Percentiles rank a stretch among this genome's conserved stretches.
These are phyloP conservation scores for Fopius arisanus DNA, from an alignment of 1,140 invertebrate genomes.

Conservation along the genomic window DNA sequence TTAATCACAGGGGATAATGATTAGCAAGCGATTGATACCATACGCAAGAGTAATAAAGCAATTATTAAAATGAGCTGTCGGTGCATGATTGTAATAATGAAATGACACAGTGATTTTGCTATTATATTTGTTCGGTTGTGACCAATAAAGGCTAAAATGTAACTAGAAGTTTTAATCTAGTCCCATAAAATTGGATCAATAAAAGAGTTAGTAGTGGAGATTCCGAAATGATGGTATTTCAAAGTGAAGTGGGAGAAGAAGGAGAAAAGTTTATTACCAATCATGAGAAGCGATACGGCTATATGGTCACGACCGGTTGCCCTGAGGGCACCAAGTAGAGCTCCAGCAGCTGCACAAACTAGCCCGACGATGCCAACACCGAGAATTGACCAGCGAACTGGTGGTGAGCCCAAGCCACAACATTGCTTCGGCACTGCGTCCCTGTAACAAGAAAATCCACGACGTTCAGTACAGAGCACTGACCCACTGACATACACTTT, in stretches of 20 bases:
- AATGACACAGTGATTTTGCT: neutral
- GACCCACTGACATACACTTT: constrained; percentile 60
- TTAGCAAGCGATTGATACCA: neutral
- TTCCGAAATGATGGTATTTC: neutral
- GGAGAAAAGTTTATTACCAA: constrained; percentile 48
- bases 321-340: constrained; percentile 59
- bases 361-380: constrained; percentile 61
- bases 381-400: constrained; percentile 62
- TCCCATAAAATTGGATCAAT: neutral
- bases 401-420: constrained; percentile 60
- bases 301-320: constrained; percentile 62
- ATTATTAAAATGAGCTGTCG: neutral
- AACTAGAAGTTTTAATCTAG: neutral
- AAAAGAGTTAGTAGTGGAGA: neutral
- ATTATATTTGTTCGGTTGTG: neutral
- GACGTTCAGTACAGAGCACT: constrained; percentile 38
- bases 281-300: constrained; percentile 62
- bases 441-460: constrained; percentile 47
- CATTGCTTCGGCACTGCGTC: constrained; percentile 64
- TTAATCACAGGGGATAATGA: neutral
- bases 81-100: neutral
- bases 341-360: constrained; percentile 61
- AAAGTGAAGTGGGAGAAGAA: neutral
- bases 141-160: neutral
- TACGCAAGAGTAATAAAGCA: neutral